Base-by-base conservation (phyloP, 2,797 vertebrate genomes). In the Malurus splendens region DNA sequence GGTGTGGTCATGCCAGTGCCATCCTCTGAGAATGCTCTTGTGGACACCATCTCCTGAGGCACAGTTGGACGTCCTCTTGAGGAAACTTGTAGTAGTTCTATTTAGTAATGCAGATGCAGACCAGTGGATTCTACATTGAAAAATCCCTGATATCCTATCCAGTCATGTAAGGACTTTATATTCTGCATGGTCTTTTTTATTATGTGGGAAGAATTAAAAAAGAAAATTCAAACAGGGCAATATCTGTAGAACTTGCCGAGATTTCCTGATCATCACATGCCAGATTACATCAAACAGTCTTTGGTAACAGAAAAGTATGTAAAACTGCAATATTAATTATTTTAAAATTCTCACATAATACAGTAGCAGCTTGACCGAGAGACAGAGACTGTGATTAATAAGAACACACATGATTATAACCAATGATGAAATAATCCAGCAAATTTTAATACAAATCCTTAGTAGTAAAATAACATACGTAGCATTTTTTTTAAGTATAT, bases 31-130 rank as follows among this genome's bases (percentile, higher is more conserved):
- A 51, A 41, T 19, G 8, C 23, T 27, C 25, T 25, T 33, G 36
- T 14, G n/a, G 7, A 38, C 65, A 20, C 6, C 10, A 6, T 38
- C 18, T 77, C 25, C 25, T 52, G 36, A 41, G 22, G 13, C 12
- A 23, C 0, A 1, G 3, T 25, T 30, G 7, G n/a, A 38, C n/a
- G 48, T 82, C 25, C 12, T 0, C 1, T 25, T 2, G 5, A 12
- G 18, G 9, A 39, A 7, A 14, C 13, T 52, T 64, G 24, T 7
- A 36, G 3, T 27, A 9, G 5, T 65, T 57, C 57, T 56, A 13
- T 45, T 41, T 36, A 44, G 7, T 10, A 68, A 19, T 36, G 15
- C 33, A 60, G 47, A 36, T 44, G 13, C 11, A 59, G 6, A 17
- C 7, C 20, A 42, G 38, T 27, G 64, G 33, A 47, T 60, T 76